These are phyloP conservation scores for Cheilosia pagana DNA, from an alignment of 2,888 invertebrate genomes.

Conservation along the genomic window DNA sequence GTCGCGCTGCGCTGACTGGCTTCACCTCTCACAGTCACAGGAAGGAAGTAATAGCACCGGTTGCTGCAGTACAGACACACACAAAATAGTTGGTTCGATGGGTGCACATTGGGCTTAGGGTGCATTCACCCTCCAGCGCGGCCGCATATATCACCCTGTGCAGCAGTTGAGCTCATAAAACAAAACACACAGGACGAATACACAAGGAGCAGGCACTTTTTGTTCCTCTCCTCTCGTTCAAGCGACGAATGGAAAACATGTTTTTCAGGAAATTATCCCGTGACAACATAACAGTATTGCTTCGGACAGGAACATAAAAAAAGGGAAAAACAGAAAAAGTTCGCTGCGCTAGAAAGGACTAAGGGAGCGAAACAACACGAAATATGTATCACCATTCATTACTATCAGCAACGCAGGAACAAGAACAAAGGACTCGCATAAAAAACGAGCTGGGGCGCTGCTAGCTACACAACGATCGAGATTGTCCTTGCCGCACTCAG, in stretches of 20 bases:
- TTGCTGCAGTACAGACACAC: constrained; percentile 65
- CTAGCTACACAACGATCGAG: constrained; percentile 50
- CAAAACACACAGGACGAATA: constrained; percentile 44
- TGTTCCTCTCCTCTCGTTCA: constrained; percentile 1
- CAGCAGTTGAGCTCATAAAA: constrained; percentile 58
- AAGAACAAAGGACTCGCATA: constrained; percentile 71
- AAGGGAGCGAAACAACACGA: constrained; percentile 58
- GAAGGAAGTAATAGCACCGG: constrained; percentile 75
- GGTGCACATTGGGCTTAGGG: constrained; percentile 66
- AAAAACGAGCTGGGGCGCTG: constrained; percentile 50
- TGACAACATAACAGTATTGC: constrained; percentile 75
- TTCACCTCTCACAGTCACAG: constrained; percentile 62
- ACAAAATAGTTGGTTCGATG: constrained; percentile 32
- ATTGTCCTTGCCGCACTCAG: constrained; percentile 56
- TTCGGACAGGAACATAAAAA: constrained; percentile 72
- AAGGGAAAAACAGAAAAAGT: constrained; percentile 40
- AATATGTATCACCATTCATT: constrained; percentile 74
- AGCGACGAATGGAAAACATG: constrained; percentile 70
- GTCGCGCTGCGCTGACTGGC: constrained; percentile 63
- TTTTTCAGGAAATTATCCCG: constrained; percentile 75
- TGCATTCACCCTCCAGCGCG: constrained; percentile 72
- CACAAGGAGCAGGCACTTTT: constrained; percentile 43
- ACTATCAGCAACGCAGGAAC: constrained; percentile 69
- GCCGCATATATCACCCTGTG: constrained; percentile 65
- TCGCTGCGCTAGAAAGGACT: constrained; percentile 56